Conservation (phyloP, 1,140 invertebrate genomes). For the Ooceraea biroi region DNA sequence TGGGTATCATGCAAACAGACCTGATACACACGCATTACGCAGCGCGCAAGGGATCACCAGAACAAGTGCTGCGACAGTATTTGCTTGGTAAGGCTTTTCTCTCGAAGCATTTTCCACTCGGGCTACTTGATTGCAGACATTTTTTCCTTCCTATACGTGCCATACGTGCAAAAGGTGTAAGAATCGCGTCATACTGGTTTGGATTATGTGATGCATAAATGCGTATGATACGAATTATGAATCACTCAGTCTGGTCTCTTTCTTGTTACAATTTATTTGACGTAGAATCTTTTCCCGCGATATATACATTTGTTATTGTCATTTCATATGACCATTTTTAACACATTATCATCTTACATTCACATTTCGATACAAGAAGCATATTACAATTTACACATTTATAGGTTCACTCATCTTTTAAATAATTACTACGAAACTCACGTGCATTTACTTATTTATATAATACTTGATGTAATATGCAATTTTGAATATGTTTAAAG, state of each 20-base stretch:
- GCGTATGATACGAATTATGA: not conserved
- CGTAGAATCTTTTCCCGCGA: constrained; percentile 50
- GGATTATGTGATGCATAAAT: constrained; percentile 17
- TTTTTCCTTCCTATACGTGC: constrained; percentile 45
- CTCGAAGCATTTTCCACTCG: constrained; percentile 73
- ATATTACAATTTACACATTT: not conserved
- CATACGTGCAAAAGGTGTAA: constrained; percentile 54
- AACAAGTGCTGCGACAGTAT: constrained; percentile 89
- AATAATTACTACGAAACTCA: not conserved
- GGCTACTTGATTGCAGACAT: constrained; percentile 47
- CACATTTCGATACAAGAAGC: not conserved
- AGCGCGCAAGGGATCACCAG: constrained; percentile 88
- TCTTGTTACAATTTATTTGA: constrained; percentile 31
- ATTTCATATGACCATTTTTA: constrained; percentile 54
- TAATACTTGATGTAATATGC: not conserved
- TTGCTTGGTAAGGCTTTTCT: constrained; percentile 88
- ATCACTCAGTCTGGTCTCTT: not conserved
- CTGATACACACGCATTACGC: constrained; percentile 87
- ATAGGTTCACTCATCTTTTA: constrained; percentile 8
- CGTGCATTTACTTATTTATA: constrained; percentile 36
- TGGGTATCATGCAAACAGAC: constrained; percentile 92
- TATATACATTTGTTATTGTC: constrained; percentile 49
- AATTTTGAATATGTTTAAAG: not conserved
- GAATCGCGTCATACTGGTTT: constrained; percentile 34
- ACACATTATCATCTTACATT: constrained; percentile 58